Base-by-base conservation (phyloP, 2,797 vertebrate genomes). In the Lerista edwardsae region DNA sequence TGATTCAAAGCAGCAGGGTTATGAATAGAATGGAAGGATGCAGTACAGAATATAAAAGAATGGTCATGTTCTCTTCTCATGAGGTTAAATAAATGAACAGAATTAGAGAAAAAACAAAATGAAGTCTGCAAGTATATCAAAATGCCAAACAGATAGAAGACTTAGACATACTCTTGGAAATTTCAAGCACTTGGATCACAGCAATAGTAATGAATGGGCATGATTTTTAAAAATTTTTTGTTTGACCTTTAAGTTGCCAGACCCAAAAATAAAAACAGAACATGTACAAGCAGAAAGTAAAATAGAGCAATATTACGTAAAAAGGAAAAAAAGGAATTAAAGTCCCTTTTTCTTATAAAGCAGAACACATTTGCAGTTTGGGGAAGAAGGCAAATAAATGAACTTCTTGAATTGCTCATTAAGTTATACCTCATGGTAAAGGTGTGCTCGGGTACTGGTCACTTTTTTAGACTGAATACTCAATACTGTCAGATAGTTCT, bases 101-200 rank as follows among this genome's bases (percentile, higher is more conserved):
- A 96, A 97, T 94, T 95, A 96, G 95, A 97, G 96, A 97, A 97
- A 97, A 97, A 97, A 95, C 96, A 97, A 97, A 97, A 97, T 97
- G 96, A 97, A 96, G 96, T 97, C 96, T 96, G 95, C 95, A 96
- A 92, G 94, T 96, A 96, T 96, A 96, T 95, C 95, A 95, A 96
- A 96, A 96, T 96, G 96, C 96, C 96, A 96, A 97, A 97, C 95
- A 95, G 94, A 96, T 95, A 96, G 92, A 93, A 95, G 95, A 96
- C 95, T 96, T 95, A 95, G 94, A 97, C 96, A 89, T 94, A 96
- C 96, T 96, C 94, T 95, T 90, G 83, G 92, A 92, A 94, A 96
- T 96, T 97, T 96, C 93, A 96, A 96, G 95, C 95, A 95, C 95
- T 96, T 95, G 92, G 95, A 94, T 96, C 96, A 96, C 96, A 94